Evolutionary conservation across 2,113 vertebrate species (phyloP), one percentile per base, ranked within the genome.

Genomic region (Otis tarda): DNA sequence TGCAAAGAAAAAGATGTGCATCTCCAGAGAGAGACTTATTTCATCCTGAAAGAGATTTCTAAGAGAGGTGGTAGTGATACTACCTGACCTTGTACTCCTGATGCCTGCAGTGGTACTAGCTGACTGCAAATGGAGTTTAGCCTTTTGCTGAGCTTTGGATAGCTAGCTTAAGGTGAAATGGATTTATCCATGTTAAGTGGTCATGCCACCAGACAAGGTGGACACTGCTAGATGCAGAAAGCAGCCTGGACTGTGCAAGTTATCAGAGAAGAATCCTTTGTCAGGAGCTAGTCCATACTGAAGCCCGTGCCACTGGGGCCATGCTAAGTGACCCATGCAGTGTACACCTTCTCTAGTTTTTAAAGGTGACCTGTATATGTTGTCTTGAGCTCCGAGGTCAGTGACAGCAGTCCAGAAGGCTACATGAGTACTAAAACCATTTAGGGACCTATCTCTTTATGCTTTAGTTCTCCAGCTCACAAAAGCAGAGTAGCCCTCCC

Each of bases 291-390:
- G 33, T 69, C 19, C 19, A 7, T 31, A 7, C 7, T 22, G 69
- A 55, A 59, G 12, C 37, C 45, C 1, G 4, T 43, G 41, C 14
- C 41, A 43, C 41, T 43, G 41, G 41, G 9, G 8, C 53, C 33
- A 13, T 4, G n/a, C 6, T 73, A 30, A 25, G 28, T 1, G 3
- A 9, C 33, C 49, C 6, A 1, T 8, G 12, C 12, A 43, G 41
- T 43, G 41, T 43, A 43, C 37, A 78, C 14, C 41, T 47, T 13
- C 6, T 17, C 56, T 37, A 33, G 19, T 25, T 74, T 60, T 60
- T 33, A 75, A 65, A 83, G 21, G 4, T 45, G 65, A 57, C 3
- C 4, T 22, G 4, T 6, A 4, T 33, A 30, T 1, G 7, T 17
- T 37, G 1, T 43, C 43, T 86, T 61, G 49, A 86, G 47, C 43